Conservation (phyloP, 2,797 vertebrate species). For the Lates japonicus region DNA sequence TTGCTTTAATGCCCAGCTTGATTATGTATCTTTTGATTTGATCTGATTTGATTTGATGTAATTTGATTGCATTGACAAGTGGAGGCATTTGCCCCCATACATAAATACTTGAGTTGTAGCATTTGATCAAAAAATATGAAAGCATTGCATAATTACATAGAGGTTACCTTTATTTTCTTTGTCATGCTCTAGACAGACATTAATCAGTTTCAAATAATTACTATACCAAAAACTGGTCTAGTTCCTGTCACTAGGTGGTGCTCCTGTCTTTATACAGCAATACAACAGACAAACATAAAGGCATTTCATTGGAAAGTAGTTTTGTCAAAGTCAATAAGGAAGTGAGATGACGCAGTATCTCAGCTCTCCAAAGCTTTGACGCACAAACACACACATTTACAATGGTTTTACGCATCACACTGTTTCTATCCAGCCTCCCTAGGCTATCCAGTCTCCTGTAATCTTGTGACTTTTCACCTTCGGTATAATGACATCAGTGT, state of each 20-base stretch:
- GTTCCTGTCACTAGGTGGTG: slow-evolving; percentile 31
- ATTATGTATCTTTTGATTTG: not conserved
- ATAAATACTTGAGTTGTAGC: not conserved
- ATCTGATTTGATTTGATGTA: not conserved
- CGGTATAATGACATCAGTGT: slow-evolving; percentile 28
- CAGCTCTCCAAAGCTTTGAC: slow-evolving; percentile 25
- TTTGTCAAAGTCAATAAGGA: not conserved
- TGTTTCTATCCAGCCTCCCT: not conserved
- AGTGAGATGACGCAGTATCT: slow-evolving; percentile 24
- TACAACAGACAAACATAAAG: not conserved
- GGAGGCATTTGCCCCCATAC: not conserved
- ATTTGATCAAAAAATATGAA: not conserved
- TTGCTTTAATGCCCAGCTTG: not conserved
- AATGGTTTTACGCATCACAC: not conserved
- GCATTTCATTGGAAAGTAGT: slow-evolving; percentile 3
- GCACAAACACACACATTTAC: not conserved
- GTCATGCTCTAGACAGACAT: not conserved
- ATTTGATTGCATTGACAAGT: not conserved
- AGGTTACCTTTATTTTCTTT: not conserved
- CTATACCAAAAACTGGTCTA: not conserved
- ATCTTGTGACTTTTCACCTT: slow-evolving; percentile 14
- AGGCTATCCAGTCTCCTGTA: not conserved
- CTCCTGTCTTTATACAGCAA: not conserved
- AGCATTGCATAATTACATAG: not conserved
- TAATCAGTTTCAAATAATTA: not conserved